phyloP scores from a whole-genome alignment of 2,797 vertebrate species.

The Liparis tanakae region DNA sequence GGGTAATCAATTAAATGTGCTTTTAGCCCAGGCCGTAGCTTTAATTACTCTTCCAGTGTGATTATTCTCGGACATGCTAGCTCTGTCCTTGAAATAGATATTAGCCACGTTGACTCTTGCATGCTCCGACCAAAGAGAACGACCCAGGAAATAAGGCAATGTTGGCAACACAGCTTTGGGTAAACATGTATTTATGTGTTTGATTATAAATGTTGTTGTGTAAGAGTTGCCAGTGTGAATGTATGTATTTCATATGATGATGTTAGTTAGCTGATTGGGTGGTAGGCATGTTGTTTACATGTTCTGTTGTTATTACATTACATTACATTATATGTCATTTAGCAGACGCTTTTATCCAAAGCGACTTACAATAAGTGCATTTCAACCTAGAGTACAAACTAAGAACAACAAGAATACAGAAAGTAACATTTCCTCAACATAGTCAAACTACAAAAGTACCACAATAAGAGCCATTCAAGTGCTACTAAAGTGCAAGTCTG shows the following conservation, averaged over 20 bases:
- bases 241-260: background rate
- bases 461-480: too few species aligned
- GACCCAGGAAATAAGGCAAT: background rate
- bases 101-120: constrained; percentile 32
- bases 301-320: background rate
- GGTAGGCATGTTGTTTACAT: background rate
- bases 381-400: too few species aligned
- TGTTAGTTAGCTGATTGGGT: background rate
- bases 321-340: too few species aligned
- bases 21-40: constrained; percentile 63
- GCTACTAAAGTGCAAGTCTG: too few species aligned
- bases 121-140: constrained; percentile 3
- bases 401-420: too few species aligned
- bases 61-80: constrained; percentile 73
- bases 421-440: too few species aligned
- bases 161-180: background rate
- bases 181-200: background rate
- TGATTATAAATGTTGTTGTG: background rate
- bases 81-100: constrained; percentile 62
- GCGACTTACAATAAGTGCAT: too few species aligned
- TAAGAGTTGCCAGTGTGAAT: background rate
- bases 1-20: constrained; percentile 79
- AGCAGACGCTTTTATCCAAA: too few species aligned
- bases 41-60: constrained; percentile 74
- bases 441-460: too few species aligned